Evolutionary conservation across 2,797 vertebrate species (phyloP).

Genomic region (Pseudochromis fuscus): DNA sequence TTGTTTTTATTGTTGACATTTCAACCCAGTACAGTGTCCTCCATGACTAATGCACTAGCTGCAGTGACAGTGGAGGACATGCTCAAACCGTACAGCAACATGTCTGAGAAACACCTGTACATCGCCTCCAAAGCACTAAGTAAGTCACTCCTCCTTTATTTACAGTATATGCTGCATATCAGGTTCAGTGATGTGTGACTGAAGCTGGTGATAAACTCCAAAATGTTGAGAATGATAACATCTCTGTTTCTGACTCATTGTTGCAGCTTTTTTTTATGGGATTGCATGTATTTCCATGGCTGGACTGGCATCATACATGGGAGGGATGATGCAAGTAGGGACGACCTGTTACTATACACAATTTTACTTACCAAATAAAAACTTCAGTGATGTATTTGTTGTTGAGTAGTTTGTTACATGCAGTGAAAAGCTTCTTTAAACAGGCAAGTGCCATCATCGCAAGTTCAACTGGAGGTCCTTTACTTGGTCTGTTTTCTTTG

Average conservation of each 20-base stretch:
- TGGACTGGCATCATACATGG: slow-evolving; percentile 90
- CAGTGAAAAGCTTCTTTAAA: too few relatives aligned
- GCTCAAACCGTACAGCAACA: slow-evolving; percentile 83
- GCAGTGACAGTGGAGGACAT: slow-evolving; percentile 93
- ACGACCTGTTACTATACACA: too few relatives aligned
- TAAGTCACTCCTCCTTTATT: slow-evolving; percentile 73
- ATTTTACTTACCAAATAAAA: too few relatives aligned
- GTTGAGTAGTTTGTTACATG: too few relatives aligned
- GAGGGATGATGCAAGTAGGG: slow-evolving; percentile 89
- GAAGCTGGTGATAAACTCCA: background rate
- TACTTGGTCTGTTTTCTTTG: too few relatives aligned
- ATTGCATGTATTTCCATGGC: slow-evolving; percentile 91
- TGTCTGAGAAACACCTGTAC: slow-evolving; percentile 88
- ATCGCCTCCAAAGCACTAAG: slow-evolving; percentile 90
- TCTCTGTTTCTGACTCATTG: background rate
- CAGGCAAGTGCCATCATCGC: too few relatives aligned
- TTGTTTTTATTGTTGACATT: background rate
- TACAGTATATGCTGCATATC: background rate
- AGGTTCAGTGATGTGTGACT: background rate
- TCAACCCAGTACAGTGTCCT: slow-evolving; percentile 90
- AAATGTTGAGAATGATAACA: background rate
- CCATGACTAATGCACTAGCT: slow-evolving; percentile 92
- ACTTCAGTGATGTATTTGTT: too few relatives aligned
- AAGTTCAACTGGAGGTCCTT: too few relatives aligned
- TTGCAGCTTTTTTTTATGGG: slow-evolving; percentile 89